Base-by-base conservation (phyloP, 1,140 invertebrate species). In the Formica exsecta region DNA sequence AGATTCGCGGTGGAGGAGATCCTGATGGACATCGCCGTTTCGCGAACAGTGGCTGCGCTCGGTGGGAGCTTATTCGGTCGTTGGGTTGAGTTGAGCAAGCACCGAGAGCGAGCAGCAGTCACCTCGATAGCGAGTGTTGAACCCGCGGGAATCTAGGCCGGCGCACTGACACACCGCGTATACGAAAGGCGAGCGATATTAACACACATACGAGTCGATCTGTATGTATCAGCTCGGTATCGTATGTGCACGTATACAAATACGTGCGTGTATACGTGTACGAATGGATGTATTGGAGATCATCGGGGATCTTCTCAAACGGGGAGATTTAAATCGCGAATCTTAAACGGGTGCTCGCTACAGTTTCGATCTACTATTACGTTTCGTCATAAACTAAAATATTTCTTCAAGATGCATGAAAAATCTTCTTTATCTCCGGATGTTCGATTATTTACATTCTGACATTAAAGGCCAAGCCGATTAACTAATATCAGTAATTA, bases 81-180 rank as follows among this genome's bases (percentile, higher is more conserved):
- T 91, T 86, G 90, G 89, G 77, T 92, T 92, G 93, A 91, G 91
- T 95, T 94, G 93, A 94, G 94, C 92, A 94, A 94, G 92, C 48
- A 51, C 91, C 91, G 90, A 92, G 91, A 92, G 91, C 89, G 86
- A 93, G 92, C 92, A 92, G 93, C 92, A 94, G 93, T 95, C 94
- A 95, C 94, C 95, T 95, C 95, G 94, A 95, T 95, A 95, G 94
- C 93, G 94, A 94, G 80, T 94, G 93, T 95, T 95, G 95, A 95
- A 95, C 95, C 93, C 94, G 91, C 90, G 92, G 85, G 91, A 95
- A 95, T 95, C 95, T 95, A 95, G 94, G 95, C 93, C 95, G 93
- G 91, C 89, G 80, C 90, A 91, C 91, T 84, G 91, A 92, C 89
- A 90, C 89, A 87, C 90, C 73, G 91, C 91, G 90, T 91, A 88